Base-by-base conservation (phyloP, 2,888 invertebrate genomes). In the Steinernema carpocapsae region DNA sequence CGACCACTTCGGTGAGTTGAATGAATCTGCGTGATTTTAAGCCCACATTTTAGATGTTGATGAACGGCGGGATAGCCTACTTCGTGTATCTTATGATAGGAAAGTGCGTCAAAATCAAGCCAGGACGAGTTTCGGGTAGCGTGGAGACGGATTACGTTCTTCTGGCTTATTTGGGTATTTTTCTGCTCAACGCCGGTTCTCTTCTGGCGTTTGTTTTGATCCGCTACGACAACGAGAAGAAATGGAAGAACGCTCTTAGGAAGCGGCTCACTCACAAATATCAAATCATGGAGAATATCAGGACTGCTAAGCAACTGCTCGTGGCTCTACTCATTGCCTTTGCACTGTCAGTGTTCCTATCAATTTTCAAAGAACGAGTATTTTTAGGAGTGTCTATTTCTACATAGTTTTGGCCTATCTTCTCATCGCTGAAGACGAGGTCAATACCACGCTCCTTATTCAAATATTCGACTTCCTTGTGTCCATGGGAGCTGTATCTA, bases 231-330 rank as follows among this genome's bases (percentile, higher is more conserved):
- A 52, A 52, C 52, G 22, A 24, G 24, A 52, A 22, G 22, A n/a
- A 52, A 12, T 52, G 52, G 52, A 52, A 24, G 22, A 7, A 19
- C 22, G 52, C 24, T 3, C 19, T 52, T 10, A 24, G 24, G 24
- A n/a, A 24, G 52, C 19, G 24, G 4, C 52, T 52, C 52, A 4
- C 52, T 2, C 52, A 52, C 52, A 19, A 24, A n/a, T 52, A 52
- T 22, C 52, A 52, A 24, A 52, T 52, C 52, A 52, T 22, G 52
- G 52, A 52, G 52, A 52, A 52, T 22, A 52, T 52, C 24, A 1
- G 52, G 22, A 52, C 52, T 12, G 52, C 52, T 7, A n/a, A 24
- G 24, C 52, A 52, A 24, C 24, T 52, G 22, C 52, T 52, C 24
- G 12, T 52, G 22, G 52, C 24, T 22, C 52, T 52, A 10, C 22